A percentile compares a stretch with the other conserved stretches of the same genome.
Evolutionary conservation across 2,113 vertebrate species (phyloP).

Genomic region (Chloropsis hardwickii): DNA sequence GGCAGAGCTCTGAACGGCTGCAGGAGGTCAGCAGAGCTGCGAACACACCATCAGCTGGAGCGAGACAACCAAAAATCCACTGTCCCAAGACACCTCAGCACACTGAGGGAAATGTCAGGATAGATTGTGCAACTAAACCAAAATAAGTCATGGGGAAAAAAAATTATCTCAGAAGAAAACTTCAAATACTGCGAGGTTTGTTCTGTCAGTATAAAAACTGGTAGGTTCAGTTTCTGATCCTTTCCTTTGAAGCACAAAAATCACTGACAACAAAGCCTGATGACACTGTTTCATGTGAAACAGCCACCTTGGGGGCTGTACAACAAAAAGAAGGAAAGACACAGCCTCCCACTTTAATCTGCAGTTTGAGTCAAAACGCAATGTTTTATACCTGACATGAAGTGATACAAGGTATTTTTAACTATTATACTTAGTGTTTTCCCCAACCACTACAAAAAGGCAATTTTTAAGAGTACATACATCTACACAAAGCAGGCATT

Average conservation of each 20-base stretch:
- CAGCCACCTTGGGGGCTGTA: neutral
- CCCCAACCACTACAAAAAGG: neutral
- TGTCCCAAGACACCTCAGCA: neutral
- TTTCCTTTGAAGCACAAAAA: neutral
- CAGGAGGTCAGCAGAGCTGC: neutral
- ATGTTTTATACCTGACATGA: neutral
- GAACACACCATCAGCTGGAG: neutral
- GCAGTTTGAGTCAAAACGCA: neutral
- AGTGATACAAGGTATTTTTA: neutral
- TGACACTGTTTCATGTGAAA: neutral
- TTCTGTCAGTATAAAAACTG: neutral
- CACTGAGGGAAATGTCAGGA: rapidly evolving
- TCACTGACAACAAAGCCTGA: neutral
- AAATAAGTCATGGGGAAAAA: neutral
- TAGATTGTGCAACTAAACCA: neutral
- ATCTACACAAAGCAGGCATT: neutral
- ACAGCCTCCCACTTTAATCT: neutral
- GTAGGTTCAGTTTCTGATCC: neutral
- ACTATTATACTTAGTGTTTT: neutral
- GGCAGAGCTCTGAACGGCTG: neutral
- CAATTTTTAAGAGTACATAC: neutral
- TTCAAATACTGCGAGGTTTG: neutral
- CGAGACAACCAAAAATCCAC: neutral
- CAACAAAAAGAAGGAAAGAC: neutral
- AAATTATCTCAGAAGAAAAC: neutral